These are phyloP conservation scores for Megalonaias nervosa DNA, from an alignment of 1,140 invertebrate genomes.

Conservation along the genomic window DNA sequence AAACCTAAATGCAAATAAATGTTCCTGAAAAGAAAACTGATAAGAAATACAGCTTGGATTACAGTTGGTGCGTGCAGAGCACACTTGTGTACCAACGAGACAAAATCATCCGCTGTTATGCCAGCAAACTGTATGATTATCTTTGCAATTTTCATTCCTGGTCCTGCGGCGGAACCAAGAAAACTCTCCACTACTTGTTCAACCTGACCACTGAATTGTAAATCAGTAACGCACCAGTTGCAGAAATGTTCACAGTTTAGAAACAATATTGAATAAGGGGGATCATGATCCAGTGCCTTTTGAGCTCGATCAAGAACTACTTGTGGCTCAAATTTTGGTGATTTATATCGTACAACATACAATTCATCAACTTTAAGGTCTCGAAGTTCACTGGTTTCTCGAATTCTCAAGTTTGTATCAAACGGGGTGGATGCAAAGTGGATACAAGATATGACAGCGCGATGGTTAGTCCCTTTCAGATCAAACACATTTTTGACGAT, in stretches of 20 bases:
- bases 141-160: slow-evolving; percentile 3
- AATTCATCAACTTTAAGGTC: slow-evolving; percentile 12
- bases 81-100: neutral
- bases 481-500: neutral
- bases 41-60: neutral
- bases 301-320: slow-evolving; percentile 6
- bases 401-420: slow-evolving; percentile 1
- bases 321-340: neutral
- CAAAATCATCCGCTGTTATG: slow-evolving; percentile 9
- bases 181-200: neutral
- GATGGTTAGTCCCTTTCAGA: neutral
- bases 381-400: slow-evolving; percentile 4
- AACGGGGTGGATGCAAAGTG: slow-evolving; percentile 16
- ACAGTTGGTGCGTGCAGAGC: slow-evolving; percentile 2
- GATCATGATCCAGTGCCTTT: neutral
- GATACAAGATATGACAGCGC: neutral
- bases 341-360: slow-evolving; percentile 14
- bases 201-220: slow-evolving; percentile 9
- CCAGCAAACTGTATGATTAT: neutral
- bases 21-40: slow-evolving; percentile 1
- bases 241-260: slow-evolving; percentile 25
- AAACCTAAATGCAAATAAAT: slow-evolving; percentile 1
- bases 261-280: slow-evolving; percentile 3
- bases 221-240: slow-evolving; percentile 20
- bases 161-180: neutral